Conservation (phyloP, 1,140 invertebrate genomes). For the Habropoda laboriosa region DNA sequence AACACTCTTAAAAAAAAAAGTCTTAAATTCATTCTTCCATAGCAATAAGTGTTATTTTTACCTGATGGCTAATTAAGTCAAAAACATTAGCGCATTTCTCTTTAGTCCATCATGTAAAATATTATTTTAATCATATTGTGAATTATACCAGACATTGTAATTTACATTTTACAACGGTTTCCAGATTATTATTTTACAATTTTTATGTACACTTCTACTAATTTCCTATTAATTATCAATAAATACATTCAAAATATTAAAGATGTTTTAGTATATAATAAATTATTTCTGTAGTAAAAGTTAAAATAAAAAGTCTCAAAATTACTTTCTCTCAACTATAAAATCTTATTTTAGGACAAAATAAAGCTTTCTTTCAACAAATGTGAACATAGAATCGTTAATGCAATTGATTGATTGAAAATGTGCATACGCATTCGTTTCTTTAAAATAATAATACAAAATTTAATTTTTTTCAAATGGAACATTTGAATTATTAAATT, state of each 20-base stretch:
- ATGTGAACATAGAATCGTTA: slow-evolving; percentile 4
- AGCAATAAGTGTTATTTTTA: slow-evolving; percentile 51
- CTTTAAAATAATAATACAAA: slow-evolving; percentile 30
- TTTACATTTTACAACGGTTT: slow-evolving; percentile 62
- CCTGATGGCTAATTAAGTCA: slow-evolving; percentile 23
- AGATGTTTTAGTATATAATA: slow-evolving; percentile 22
- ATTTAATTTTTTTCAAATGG: slow-evolving; percentile 8
- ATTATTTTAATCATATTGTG: slow-evolving; percentile 49
- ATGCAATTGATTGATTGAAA: slow-evolving; percentile 21
- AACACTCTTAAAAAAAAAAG: slow-evolving; percentile 26
- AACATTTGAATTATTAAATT: slow-evolving; percentile 31
- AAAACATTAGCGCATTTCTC: slow-evolving; percentile 20
- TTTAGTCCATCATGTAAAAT: slow-evolving; percentile 48
- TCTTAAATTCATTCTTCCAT: slow-evolving; percentile 45
- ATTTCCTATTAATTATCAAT: slow-evolving; percentile 71
- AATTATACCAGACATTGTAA: slow-evolving; percentile 44
- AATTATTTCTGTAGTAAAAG: slow-evolving; percentile 14
- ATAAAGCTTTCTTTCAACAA: slow-evolving; percentile 12
- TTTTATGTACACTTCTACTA: slow-evolving; percentile 71
- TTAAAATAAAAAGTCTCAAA: slow-evolving; percentile 16
- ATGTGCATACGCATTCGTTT: not conserved
- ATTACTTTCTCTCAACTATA: not conserved
- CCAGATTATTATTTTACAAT: slow-evolving; percentile 64
- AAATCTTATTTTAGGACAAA: slow-evolving; percentile 4
- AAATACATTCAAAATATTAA: slow-evolving; percentile 66